Evolutionary conservation across 2,113 vertebrate species (phyloP).

Genomic region (Clarias macrocephalus): DNA sequence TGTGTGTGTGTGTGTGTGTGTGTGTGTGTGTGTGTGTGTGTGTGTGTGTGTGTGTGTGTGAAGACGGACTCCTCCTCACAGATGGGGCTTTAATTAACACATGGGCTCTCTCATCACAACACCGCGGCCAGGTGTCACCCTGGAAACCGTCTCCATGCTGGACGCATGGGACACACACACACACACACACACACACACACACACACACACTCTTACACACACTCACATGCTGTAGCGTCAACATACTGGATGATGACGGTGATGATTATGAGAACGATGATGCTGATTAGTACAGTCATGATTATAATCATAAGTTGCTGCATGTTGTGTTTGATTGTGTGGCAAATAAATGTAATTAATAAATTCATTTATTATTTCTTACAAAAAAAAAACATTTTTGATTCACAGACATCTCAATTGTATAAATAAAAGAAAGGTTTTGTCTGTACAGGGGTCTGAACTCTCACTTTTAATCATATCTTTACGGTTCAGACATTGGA

Average conservation of each 20-base stretch:
- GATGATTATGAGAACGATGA: slow-evolving; percentile 14
- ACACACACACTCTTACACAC: slow-evolving; percentile 15
- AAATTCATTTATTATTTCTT: not conserved
- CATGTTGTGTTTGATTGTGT: not conserved
- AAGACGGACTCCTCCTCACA: slow-evolving; percentile 57
- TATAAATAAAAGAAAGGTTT: too few relatives aligned
- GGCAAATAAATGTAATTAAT: not conserved
- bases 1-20: slow-evolving; percentile 43
- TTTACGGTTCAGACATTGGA: too few relatives aligned
- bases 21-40: slow-evolving; percentile 21
- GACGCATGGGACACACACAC: slow-evolving; percentile 46
- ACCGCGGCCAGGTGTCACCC: slow-evolving; percentile 56
- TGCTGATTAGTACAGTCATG: slow-evolving; percentile 26
- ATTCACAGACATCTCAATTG: not conserved
- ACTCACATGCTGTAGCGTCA: not conserved
- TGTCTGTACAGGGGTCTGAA: too few relatives aligned
- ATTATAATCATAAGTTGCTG: slow-evolving; percentile 3
- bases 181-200: slow-evolving; percentile 30
- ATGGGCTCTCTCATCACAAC: slow-evolving; percentile 53
- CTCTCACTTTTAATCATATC: too few relatives aligned
- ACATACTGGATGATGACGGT: slow-evolving; percentile 6
- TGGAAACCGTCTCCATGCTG: slow-evolving; percentile 46
- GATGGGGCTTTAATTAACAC: slow-evolving; percentile 71
- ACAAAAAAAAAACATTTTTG: not conserved
- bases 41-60: slow-evolving; percentile 52